Conservation (phyloP, 2,113 vertebrate species). For the Aythya baeri region DNA sequence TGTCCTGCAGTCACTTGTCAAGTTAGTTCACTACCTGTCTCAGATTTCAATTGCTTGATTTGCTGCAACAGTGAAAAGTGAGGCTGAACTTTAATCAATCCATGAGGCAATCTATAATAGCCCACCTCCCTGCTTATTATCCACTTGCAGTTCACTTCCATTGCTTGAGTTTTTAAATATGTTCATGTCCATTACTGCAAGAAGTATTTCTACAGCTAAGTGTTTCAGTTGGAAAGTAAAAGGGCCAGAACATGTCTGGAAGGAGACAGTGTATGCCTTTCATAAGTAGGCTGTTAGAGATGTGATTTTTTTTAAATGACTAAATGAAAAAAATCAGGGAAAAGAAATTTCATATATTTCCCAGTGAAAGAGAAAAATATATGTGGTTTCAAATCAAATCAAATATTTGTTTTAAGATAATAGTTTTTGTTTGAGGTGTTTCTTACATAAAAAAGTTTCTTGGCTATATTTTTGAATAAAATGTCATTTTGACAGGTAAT, state of each 20-base stretch:
- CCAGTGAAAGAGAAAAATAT: background rate
- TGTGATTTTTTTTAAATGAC: background rate
- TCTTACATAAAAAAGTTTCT: background rate
- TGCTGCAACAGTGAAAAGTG: background rate
- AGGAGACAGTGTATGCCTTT: background rate
- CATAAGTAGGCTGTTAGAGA: background rate
- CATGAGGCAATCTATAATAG: fast-evolving
- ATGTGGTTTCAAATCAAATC: background rate
- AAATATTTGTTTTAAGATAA: background rate
- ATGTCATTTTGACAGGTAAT: background rate
- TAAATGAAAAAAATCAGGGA: background rate
- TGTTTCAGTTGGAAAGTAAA: background rate
- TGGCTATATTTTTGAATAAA: background rate
- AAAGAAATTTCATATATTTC: background rate
- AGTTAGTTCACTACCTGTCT: background rate
- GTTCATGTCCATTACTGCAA: background rate
- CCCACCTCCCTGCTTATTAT: background rate
- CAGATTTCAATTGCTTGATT: background rate
- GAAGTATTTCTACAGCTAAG: background rate
- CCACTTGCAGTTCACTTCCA: background rate
- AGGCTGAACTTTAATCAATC: background rate
- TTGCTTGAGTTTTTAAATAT: background rate
- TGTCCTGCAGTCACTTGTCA: background rate
- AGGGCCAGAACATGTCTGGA: background rate
- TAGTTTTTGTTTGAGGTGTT: background rate